A percentile compares a stretch with the other conserved stretches of the same genome.
phyloP scores from a whole-genome alignment of 64 coral and sea anemone species.

The Stylophora pistillata region DNA sequence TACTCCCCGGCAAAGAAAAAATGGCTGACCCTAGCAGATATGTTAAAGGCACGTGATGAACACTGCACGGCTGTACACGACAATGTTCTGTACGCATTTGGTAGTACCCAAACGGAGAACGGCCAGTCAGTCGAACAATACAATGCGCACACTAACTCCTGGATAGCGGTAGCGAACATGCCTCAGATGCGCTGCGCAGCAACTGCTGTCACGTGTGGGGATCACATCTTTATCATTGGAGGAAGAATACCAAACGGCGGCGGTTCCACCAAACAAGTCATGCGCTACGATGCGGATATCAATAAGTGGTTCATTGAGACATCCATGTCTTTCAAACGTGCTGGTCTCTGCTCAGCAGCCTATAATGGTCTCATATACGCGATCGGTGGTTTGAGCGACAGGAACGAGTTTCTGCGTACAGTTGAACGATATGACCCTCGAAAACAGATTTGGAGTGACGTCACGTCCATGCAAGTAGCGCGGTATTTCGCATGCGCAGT shows the following conservation, averaged over 20 bases:
- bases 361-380: conserved; percentile 45
- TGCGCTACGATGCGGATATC: conserved; percentile 54
- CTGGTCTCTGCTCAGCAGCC: conserved; percentile 35
- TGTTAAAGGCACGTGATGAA: conserved; percentile 47
- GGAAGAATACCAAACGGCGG: conserved; percentile 30
- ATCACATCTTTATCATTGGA: conserved; percentile 73
- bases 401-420: conserved; percentile 53
- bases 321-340: conserved; percentile 54
- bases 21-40: conserved; percentile 42
- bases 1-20: conserved; percentile 41
- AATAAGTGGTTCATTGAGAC: conserved; percentile 63
- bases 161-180: conserved; percentile 43
- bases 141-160: conserved; percentile 49
- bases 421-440: conserved; percentile 54
- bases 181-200: conserved; percentile 44
- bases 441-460: conserved; percentile 28
- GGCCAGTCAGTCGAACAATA: conserved; percentile 63
- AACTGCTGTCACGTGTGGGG: conserved; percentile 36
- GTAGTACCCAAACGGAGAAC: conserved; percentile 48
- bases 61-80: conserved; percentile 50
- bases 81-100: conserved; percentile 59
- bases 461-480: conserved; percentile 34
- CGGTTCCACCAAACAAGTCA: conserved; percentile 42
- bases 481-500: conserved; percentile 43
- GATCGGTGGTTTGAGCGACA: conserved; percentile 39